Percentiles rank a stretch among this genome's conserved stretches.
Conservation (phyloP, 2,797 vertebrate genomes). For the Gadopsis marmoratus region DNA sequence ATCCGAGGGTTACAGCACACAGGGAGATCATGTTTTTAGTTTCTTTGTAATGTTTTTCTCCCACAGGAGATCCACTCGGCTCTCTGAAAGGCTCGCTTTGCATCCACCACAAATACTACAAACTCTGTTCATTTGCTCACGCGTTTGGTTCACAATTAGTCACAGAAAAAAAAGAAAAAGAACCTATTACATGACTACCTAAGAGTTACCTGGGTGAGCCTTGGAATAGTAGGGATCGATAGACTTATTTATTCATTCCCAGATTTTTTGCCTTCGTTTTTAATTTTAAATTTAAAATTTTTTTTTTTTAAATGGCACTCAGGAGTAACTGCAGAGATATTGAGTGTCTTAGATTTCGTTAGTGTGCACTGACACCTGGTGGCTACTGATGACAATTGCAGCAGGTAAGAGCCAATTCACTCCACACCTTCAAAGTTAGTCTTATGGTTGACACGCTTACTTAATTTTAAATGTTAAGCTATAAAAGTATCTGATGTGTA, state of each 20-base stretch:
- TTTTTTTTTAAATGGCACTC: too few species aligned
- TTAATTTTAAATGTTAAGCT: neutral
- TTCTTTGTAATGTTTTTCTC: constrained; percentile 42
- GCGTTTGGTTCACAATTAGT: neutral
- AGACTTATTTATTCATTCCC: too few species aligned
- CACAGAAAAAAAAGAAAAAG: neutral
- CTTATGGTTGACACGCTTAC: neutral
- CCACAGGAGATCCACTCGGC: constrained; percentile 14
- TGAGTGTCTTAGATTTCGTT: neutral
- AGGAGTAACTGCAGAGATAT: neutral
- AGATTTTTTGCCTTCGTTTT: too few species aligned
- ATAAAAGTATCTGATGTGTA: neutral
- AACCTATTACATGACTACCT: too few species aligned
- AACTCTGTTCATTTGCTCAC: constrained; percentile 5
- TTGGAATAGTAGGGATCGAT: neutral
- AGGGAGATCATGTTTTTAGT: constrained; percentile 34
- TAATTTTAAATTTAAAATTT: too few species aligned
- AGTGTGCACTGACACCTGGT: constrained; percentile 59
- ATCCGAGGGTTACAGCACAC: constrained; percentile 34
- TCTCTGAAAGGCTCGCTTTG: constrained; percentile 24
- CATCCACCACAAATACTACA: constrained; percentile 17
- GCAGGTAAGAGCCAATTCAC: neutral
- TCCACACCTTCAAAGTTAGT: fast-evolving
- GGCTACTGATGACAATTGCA: constrained; percentile 36
- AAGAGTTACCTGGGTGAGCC: neutral